Evolutionary conservation across 2,113 vertebrate species (phyloP).

Genomic region (Dolichotis patagonum): DNA sequence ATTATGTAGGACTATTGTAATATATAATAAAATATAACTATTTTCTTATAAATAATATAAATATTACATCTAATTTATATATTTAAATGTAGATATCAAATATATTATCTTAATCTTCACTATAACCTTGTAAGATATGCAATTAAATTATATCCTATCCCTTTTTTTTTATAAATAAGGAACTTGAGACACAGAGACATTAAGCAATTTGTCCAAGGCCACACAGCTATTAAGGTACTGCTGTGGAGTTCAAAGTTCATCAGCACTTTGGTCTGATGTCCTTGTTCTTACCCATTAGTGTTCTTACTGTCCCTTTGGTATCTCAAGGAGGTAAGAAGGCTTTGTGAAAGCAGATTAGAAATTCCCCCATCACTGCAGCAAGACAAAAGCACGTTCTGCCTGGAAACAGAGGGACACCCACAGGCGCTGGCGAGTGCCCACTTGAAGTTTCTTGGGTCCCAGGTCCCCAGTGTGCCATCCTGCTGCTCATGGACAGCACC

Average conservation of each 20-base stretch:
- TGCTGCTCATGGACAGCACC: not conserved
- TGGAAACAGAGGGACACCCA: not conserved
- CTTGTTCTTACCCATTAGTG: too few relatives aligned
- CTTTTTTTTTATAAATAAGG: not conserved
- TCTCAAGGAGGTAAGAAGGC: too few relatives aligned
- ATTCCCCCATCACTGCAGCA: not conserved
- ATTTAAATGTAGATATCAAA: not conserved
- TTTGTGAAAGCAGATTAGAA: not conserved
- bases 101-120: not conserved
- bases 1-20: not conserved
- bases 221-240: not conserved
- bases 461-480: rapidly evolving
- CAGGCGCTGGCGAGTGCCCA: rapidly evolving
- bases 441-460: not conserved
- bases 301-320: not conserved
- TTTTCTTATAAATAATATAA: not conserved
- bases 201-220: not conserved
- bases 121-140: not conserved
- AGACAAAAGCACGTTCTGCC: not conserved
- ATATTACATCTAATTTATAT: not conserved
- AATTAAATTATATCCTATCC: not conserved
- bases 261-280: not conserved
- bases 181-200: not conserved
- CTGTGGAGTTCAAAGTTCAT: not conserved
- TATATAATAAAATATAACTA: not conserved